phyloP scores from a whole-genome alignment of 2,113 vertebrate species.

The Orientallactaga bullata region DNA sequence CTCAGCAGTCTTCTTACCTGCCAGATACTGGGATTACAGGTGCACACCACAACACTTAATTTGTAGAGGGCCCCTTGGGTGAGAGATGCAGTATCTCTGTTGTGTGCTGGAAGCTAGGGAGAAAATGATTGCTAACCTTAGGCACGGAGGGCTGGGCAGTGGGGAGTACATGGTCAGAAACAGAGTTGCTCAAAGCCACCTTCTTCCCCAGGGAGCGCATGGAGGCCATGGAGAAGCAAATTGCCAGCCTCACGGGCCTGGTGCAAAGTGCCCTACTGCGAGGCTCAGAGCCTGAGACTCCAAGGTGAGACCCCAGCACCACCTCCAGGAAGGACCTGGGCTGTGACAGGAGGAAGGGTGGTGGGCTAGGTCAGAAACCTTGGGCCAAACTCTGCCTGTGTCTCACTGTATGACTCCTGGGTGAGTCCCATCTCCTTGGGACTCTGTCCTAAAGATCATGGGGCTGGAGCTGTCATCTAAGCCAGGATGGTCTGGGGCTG shows the following conservation, averaged over 20 bases:
- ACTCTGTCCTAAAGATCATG: not conserved
- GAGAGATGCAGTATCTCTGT: not conserved
- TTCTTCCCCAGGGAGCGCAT: constrained; percentile 92
- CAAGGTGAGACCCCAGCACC: constrained; percentile 87
- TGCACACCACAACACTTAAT: too few relatives aligned
- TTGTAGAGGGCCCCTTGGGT: not conserved
- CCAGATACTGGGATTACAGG: not conserved
- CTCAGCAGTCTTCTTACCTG: too few relatives aligned
- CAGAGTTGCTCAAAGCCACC: not conserved
- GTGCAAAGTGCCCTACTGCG: constrained; percentile 97
- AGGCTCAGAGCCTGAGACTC: constrained; percentile 94
- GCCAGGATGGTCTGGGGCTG: not conserved
- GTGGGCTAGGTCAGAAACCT: not conserved
- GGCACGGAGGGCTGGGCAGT: not conserved
- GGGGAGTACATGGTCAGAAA: not conserved
- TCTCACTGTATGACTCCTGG: not conserved
- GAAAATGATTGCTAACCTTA: not conserved
- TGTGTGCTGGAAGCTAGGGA: not conserved
- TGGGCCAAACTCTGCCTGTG: not conserved
- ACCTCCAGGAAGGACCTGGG: not conserved
- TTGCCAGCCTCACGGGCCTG: constrained; percentile 97
- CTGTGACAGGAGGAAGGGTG: not conserved
- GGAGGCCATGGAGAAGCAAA: constrained; percentile 99
- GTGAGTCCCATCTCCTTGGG: not conserved
- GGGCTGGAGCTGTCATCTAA: not conserved